Base-by-base conservation (phyloP, 1,140 invertebrate genomes). In the Helicorthomorpha holstii region DNA sequence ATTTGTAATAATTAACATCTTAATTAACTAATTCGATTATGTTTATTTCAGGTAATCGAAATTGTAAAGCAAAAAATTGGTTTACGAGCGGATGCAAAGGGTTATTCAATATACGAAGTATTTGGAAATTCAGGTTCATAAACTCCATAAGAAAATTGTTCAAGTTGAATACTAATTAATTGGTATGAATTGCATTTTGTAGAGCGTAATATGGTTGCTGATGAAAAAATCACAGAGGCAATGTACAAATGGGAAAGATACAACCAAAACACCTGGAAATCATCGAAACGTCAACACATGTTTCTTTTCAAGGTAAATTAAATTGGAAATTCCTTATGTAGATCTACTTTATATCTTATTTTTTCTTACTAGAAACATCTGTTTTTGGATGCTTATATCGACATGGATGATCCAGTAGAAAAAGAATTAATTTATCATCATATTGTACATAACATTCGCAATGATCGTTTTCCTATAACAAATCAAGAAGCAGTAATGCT, bases 341-440 rank as follows among this genome's bases (percentile, higher is more conserved):
- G 47, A 26, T 16, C 29, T 26, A 24, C 7, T 48, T 3, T 48
- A 7, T 27, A 10, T 24, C 21, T 27, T 26, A n/a, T 63, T 25
- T 83, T 88, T 63, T 69, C 88, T 24, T 83, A 87, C 61, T 86
- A 95, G 72, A 97, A 97, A 73, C 89, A 94, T 60, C 67, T 97
- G 47, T 93, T 95, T 70, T 75, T 84, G 59, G 86, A 81, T 70
- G 79, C 78, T 54, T 93, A 77, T 63, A 81, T 89, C 65, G 86
- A 86, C 67, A 69, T 80, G 56, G 80, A 78, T 50, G 86, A 91
- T 69, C 81, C 82, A 0, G 87, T 95, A 1, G 92, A 96, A 68
- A 92, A 94, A 66, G 90, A 96, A 68, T 69, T 97, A 23, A 66
- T 97, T n/a, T 94, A 94, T 68, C 88, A 95, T 70, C 92, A 97